Conservation (phyloP, 2,888 invertebrate species). For the Drosophila austrosaltans region DNA sequence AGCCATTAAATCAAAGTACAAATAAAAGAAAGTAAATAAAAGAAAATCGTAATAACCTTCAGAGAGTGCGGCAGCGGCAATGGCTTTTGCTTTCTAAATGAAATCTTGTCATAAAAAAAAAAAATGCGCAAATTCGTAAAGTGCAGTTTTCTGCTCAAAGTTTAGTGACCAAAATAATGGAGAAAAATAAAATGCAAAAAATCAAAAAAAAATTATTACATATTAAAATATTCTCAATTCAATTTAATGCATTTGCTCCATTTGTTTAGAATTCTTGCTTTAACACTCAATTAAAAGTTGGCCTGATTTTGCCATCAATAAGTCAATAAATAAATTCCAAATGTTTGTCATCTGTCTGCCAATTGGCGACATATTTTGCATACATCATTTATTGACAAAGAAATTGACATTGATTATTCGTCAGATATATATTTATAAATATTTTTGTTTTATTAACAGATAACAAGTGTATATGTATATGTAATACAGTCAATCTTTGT, state of each 20-base stretch:
- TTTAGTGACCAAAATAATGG: constrained; percentile 36
- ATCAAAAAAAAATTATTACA: not conserved
- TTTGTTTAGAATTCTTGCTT: no score
- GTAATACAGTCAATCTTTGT: no score
- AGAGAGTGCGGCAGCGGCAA: not conserved
- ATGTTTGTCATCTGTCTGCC: no score
- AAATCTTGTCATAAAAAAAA: constrained; percentile 75
- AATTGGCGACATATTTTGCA: no score
- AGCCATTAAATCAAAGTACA: constrained; percentile 75
- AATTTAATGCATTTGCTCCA: not conserved
- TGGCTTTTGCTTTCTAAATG: constrained; percentile 56
- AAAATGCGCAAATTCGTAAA: constrained; percentile 77
- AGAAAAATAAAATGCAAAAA: constrained; percentile 1
- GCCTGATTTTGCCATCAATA: no score
- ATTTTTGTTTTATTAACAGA: no score
- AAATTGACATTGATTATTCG: no score
- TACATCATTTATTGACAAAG: no score
- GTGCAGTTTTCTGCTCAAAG: constrained; percentile 58
- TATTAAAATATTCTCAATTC: not conserved
- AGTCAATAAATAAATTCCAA: no score
- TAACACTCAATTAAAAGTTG: no score
- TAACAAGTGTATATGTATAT: no score
- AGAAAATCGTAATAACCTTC: constrained; percentile 27
- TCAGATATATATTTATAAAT: no score
- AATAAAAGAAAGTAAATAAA: constrained; percentile 74